Conservation (phyloP, 2,888 invertebrate species). For the Cephalotes varians region DNA sequence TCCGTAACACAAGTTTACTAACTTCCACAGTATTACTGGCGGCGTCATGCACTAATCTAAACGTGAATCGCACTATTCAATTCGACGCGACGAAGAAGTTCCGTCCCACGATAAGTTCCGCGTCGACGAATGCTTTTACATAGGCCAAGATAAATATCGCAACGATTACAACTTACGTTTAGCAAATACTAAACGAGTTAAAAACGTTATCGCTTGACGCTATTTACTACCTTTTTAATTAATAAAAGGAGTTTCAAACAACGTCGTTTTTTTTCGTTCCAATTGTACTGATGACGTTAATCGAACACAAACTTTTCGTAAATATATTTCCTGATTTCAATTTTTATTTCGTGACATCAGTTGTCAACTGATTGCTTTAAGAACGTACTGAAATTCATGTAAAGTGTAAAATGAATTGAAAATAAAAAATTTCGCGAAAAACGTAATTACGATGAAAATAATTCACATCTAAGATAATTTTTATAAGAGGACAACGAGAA, state of each 20-base stretch:
- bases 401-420: neutral
- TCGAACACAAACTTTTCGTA: neutral
- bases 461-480: neutral
- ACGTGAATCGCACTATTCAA: constrained; percentile 44
- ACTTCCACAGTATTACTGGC: constrained; percentile 41
- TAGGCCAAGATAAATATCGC: neutral
- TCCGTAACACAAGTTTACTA: constrained; percentile 43
- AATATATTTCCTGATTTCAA: neutral
- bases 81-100: constrained; percentile 40
- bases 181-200: neutral
- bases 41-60: constrained; percentile 49
- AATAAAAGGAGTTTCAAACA: neutral
- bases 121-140: constrained; percentile 12
- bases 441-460: neutral
- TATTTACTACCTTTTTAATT: neutral
- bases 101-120: neutral
- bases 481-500: neutral
- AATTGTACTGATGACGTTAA: neutral
- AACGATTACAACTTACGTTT: neutral
- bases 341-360: neutral
- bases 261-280: neutral
- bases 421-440: neutral
- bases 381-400: neutral
- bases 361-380: neutral
- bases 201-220: neutral